Base-by-base conservation (phyloP, 2,113 vertebrate species). In the Seriola quinqueradiata region DNA sequence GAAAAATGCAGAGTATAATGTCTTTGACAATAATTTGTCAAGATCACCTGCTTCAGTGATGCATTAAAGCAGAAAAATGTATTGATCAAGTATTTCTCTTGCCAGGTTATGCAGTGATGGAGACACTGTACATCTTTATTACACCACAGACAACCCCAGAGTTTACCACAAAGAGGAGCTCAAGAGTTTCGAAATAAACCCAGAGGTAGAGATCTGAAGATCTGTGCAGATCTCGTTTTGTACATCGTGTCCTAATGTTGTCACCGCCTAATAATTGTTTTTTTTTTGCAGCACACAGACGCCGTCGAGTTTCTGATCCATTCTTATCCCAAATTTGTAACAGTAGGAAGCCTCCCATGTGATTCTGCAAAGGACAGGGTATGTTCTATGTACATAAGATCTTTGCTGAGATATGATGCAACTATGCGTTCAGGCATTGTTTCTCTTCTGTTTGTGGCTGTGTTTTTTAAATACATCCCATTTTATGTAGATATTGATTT, bases 101-200 rank as follows among this genome's bases (percentile, higher is more conserved):
- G 9, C 25, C 84, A 96, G 96, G 72, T 86, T 99, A 79, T 97
- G 97, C 92, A 97, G 97, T 8, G 96, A 99, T 70, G 97, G 96
- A 78, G 96, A 95, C 6, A 86, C 87, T 1, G 92, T 98, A 66
- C 89, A 95, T 84, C 94, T 99, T 32, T 97, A 96, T 92, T 96
- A 99, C 87, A 97, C 96, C 0, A 96, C 95, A 13, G 96, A 98
- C 84, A 99, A 99, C 91, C 97, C 97, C 36, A 96, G 98, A 87
- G 96, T 97, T 58, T 99, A 99, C 92, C 98, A 99, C 92, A 96
- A 97, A 92, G 97, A 97, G 85, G 97, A 97, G 75, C 95, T 92
- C 82, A 98, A 97, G 93, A 97, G 92, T 88, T 92, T 98, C 63
- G 97, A 98, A 94, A 94, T 99, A 60, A 93, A 96, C 74, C 82